A percentile compares a stretch with the other conserved stretches of the same genome.
phyloP scores from a whole-genome alignment of 2,888 invertebrate species.

The Clistopyga incitator region DNA sequence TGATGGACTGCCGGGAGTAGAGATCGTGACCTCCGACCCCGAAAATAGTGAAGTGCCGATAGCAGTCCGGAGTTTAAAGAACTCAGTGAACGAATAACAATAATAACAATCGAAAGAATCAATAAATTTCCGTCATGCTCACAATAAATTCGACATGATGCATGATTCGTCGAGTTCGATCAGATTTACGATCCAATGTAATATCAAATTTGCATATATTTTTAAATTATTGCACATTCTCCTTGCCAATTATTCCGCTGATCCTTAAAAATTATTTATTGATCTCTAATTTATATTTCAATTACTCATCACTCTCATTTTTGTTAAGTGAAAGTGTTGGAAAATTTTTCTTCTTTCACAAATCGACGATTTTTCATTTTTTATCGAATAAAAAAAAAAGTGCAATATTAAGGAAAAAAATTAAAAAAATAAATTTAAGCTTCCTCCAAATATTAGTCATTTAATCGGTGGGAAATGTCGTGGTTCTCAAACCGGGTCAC shows the following conservation, averaged over 20 bases:
- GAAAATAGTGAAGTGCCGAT: background rate
- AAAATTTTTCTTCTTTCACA: background rate
- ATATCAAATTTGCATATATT: constrained; percentile 12
- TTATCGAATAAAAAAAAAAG: background rate
- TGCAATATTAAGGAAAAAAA: constrained; percentile 4
- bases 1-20: constrained; percentile 4
- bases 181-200: constrained; percentile 1
- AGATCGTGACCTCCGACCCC: background rate
- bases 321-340: background rate
- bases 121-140: background rate
- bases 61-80: constrained; percentile 4
- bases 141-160: constrained; percentile 13
- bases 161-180: constrained; percentile 4
- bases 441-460: background rate
- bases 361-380: background rate
- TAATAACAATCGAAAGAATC: background rate
- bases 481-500: constrained; percentile 22
- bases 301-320: background rate
- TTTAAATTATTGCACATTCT: constrained; percentile 8
- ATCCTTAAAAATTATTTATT: background rate
- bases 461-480: constrained; percentile 20
- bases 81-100: background rate
- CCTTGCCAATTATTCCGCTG: background rate
- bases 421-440: no score
- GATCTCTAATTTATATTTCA: constrained; percentile 3